Percentiles rank a stretch among this genome's conserved stretches.
Evolutionary conservation across 2,888 invertebrate species (phyloP).

Genomic region (Trichogramma evanescens): DNA sequence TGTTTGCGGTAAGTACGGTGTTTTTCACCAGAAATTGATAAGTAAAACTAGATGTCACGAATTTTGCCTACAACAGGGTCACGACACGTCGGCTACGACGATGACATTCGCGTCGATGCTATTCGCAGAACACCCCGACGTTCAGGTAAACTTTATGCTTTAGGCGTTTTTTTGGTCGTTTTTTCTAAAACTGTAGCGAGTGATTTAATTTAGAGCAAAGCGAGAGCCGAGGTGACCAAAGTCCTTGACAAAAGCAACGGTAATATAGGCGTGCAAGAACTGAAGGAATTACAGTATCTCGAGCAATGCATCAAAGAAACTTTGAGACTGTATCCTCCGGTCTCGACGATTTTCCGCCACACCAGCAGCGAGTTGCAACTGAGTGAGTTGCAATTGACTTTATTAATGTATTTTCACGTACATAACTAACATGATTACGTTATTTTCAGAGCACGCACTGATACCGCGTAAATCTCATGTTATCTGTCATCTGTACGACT

Average conservation of each 20-base stretch:
- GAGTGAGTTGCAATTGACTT: conserved; percentile 14
- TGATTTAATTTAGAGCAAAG: conserved; percentile 19
- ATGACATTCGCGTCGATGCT: conserved; percentile 50
- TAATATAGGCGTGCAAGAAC: conserved; percentile 51
- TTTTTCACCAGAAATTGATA: neutral
- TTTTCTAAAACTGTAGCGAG: too few relatives aligned
- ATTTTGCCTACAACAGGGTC: conserved; percentile 46
- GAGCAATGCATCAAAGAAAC: conserved; percentile 66
- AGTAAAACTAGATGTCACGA: neutral
- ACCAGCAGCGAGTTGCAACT: conserved; percentile 46
- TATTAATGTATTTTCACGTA: too few relatives aligned
- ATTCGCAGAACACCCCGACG: conserved; percentile 48
- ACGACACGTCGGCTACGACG: conserved; percentile 57
- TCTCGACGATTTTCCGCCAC: conserved; percentile 34
- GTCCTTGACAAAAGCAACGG: conserved; percentile 50
- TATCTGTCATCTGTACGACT: conserved; percentile 53
- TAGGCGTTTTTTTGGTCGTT: neutral
- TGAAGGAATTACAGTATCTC: conserved; percentile 61
- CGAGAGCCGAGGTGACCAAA: conserved; percentile 36
- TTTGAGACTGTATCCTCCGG: conserved; percentile 60
- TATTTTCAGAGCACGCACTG: conserved; percentile 41
- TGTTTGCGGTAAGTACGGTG: conserved; percentile 25
- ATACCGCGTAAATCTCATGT: conserved; percentile 51
- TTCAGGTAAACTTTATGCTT: conserved; percentile 30
- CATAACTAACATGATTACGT: neutral